phyloP scores from a whole-genome alignment of 2,888 invertebrate species.

The Hofmannophila pseudospretella region DNA sequence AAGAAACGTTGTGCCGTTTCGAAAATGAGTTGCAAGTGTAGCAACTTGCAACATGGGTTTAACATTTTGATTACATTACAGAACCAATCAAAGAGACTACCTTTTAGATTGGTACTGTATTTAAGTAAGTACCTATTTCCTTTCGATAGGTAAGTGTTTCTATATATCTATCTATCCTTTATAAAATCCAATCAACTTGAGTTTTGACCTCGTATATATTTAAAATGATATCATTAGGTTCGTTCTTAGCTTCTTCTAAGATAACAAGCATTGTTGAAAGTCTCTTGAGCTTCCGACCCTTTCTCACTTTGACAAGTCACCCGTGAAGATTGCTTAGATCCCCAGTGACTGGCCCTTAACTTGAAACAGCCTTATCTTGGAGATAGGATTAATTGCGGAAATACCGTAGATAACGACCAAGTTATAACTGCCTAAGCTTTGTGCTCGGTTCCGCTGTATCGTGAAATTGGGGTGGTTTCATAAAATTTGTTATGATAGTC shows the following conservation, averaged over 20 bases:
- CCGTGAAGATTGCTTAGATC: conserved; percentile 78
- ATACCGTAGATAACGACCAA: conserved; percentile 66
- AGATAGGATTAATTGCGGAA: conserved; percentile 76
- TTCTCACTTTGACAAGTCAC: conserved; percentile 75
- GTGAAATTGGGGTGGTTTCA: conserved; percentile 15
- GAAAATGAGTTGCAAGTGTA: too few species aligned
- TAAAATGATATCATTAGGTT: conserved; percentile 71
- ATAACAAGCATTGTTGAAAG: conserved; percentile 78
- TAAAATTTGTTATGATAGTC: conserved; percentile 13
- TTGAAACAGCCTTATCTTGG: conserved; percentile 71
- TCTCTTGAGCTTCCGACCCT: conserved; percentile 73
- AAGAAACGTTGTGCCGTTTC: too few species aligned
- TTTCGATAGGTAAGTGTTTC: too few species aligned
- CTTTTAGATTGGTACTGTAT: too few species aligned
- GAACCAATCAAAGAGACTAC: too few species aligned
- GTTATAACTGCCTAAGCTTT: conserved; percentile 53
- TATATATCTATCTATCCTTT: too few species aligned
- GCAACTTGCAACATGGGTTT: too few species aligned
- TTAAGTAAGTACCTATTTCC: too few species aligned
- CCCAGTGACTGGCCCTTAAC: conserved; percentile 69
- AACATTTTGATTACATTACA: too few species aligned
- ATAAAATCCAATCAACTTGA: too few species aligned
- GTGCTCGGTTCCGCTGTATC: conserved; percentile 25
- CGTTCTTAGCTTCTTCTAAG: conserved; percentile 69
- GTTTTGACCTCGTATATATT: conserved; percentile 45